These are phyloP conservation scores for Crocallis elinguaria DNA, from an alignment of 2,888 invertebrate species.

Conservation along the genomic window DNA sequence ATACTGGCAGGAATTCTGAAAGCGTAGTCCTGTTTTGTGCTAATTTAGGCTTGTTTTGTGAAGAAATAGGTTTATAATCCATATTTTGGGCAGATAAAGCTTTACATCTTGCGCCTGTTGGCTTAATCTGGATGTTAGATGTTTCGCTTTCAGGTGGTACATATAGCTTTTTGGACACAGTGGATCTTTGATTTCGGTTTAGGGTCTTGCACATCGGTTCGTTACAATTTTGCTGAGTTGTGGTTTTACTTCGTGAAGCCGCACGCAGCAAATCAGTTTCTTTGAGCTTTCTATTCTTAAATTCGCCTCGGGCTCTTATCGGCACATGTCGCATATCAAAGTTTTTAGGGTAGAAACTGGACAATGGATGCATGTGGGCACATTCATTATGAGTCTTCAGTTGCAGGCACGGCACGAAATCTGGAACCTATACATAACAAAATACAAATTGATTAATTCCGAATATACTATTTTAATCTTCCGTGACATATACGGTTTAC, in stretches of 20 bases:
- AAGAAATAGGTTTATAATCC: not conserved
- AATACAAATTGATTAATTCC: too few relatives aligned
- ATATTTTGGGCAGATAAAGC: not conserved
- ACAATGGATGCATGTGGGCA: conserved; percentile 20
- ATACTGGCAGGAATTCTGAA: not conserved
- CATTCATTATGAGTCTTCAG: conserved; percentile 15
- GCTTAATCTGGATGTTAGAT: not conserved
- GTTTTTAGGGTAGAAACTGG: too few relatives aligned
- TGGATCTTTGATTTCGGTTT: conserved; percentile 2
- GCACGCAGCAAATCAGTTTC: not conserved
- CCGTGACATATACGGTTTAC: too few relatives aligned
- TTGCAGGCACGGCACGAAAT: not conserved
- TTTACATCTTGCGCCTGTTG: not conserved
- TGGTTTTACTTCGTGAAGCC: not conserved
- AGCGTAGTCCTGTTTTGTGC: not conserved
- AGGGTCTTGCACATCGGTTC: not conserved
- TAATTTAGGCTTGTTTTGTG: not conserved
- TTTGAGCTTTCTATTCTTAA: not conserved
- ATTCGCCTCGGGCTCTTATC: not conserved
- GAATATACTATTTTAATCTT: too few relatives aligned
- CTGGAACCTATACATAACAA: not conserved
- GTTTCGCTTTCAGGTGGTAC: not conserved
- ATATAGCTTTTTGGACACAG: not conserved
- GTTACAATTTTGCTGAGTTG: not conserved
- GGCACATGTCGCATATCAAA: not conserved